phyloP scores from a whole-genome alignment of 2,888 invertebrate species.

The Isotomurus palustris region DNA sequence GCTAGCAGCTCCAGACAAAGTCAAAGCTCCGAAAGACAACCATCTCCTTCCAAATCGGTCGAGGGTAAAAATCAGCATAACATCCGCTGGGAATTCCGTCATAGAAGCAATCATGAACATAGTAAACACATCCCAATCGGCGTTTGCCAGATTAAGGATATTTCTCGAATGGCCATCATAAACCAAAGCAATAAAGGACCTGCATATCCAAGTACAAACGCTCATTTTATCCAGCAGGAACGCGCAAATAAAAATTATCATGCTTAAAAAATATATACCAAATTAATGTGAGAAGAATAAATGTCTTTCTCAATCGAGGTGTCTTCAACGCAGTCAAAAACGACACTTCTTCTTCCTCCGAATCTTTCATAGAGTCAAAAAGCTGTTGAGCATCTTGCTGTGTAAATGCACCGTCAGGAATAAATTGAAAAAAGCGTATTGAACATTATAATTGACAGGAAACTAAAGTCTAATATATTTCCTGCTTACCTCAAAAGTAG shows the following conservation, averaged over 20 bases:
- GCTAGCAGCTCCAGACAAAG: slow-evolving; percentile 74
- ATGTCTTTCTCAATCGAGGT: slow-evolving; percentile 69
- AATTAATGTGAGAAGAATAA: slow-evolving; percentile 71
- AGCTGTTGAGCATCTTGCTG: slow-evolving; percentile 57
- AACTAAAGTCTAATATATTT: neutral
- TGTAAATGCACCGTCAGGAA: neutral
- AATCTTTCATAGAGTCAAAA: slow-evolving; percentile 29
- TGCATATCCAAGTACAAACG: slow-evolving; percentile 43
- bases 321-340: slow-evolving; percentile 75
- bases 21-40: slow-evolving; percentile 78
- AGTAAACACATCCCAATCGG: slow-evolving; percentile 28
- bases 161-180: slow-evolving; percentile 86
- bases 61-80: slow-evolving; percentile 68
- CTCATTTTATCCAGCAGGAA: too few relatives aligned
- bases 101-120: slow-evolving; percentile 61
- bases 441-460: neutral
- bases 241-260: slow-evolving; percentile 5
- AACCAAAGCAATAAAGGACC: slow-evolving; percentile 79
- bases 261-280: slow-evolving; percentile 56
- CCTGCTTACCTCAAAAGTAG: slow-evolving; percentile 69
- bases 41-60: slow-evolving; percentile 79
- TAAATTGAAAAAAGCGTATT: neutral
- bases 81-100: slow-evolving; percentile 79
- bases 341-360: slow-evolving; percentile 68
- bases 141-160: slow-evolving; percentile 63